Evolutionary conservation across 2,113 vertebrate species (phyloP).

Genomic region (Platysteira castanea): DNA sequence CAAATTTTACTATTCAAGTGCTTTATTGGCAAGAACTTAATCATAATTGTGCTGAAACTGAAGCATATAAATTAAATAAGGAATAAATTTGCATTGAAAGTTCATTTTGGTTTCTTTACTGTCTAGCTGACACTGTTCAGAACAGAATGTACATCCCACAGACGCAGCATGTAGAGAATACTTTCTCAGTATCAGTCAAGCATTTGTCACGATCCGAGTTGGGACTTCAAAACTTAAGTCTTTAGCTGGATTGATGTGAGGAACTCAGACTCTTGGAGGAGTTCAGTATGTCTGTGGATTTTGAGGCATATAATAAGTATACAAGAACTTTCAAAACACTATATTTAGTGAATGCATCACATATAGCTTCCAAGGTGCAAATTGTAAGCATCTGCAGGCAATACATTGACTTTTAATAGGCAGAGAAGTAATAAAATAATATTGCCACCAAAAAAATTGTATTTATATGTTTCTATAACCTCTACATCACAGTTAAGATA

Average conservation of each 20-base stretch:
- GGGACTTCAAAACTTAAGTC: not conserved
- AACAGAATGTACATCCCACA: not conserved
- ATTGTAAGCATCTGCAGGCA: not conserved
- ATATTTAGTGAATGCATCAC: not conserved
- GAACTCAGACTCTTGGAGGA: not conserved
- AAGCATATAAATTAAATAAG: not conserved
- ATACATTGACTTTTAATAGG: not conserved
- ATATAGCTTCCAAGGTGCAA: not conserved
- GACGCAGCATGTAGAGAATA: not conserved
- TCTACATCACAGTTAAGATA: not conserved
- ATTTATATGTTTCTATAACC: slow-evolving; percentile 22
- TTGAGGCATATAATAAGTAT: not conserved
- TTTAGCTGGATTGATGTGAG: not conserved
- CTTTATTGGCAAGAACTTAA: not conserved
- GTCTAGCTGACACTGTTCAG: not conserved
- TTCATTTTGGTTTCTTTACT: not conserved
- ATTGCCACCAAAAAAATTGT: not conserved
- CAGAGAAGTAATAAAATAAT: slow-evolving; percentile 29
- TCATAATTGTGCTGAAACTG: not conserved
- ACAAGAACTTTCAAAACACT: not conserved
- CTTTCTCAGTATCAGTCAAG: not conserved
- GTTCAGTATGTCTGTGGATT: not conserved
- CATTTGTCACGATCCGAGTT: not conserved
- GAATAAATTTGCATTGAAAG: not conserved
- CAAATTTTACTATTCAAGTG: not conserved